These are phyloP conservation scores for Troides oblongomaculatus DNA, from an alignment of 2,888 invertebrate species.

Conservation along the genomic window DNA sequence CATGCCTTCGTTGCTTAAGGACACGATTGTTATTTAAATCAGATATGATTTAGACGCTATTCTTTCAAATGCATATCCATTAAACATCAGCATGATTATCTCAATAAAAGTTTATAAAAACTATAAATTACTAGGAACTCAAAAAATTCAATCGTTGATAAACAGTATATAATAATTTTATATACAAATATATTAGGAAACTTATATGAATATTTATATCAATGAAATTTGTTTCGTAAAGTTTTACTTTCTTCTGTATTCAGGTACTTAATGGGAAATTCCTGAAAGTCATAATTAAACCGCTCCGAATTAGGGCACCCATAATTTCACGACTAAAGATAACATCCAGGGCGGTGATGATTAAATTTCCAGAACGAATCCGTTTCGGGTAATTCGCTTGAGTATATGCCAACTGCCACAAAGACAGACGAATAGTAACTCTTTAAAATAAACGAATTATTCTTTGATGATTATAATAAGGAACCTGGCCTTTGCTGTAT, in stretches of 20 bases:
- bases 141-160: no score
- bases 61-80: conserved; percentile 1
- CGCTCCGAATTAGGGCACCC: neutral
- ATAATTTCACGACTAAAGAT: conserved; percentile 1
- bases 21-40: conserved; percentile 17
- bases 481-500: neutral
- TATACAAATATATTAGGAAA: no score
- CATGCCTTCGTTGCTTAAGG: conserved; percentile 5
- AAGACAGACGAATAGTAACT: conserved; percentile 12
- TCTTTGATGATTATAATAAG: conserved; percentile 19
- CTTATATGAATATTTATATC: neutral
- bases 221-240: neutral
- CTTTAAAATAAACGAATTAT: conserved; percentile 15
- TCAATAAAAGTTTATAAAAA: no score
- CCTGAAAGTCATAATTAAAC: neutral
- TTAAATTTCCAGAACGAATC: conserved; percentile 17
- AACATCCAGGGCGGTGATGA: conserved; percentile 12
- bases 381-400: conserved; percentile 21
- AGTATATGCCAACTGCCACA: conserved; percentile 20
- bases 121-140: no score
- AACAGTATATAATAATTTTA: no score
- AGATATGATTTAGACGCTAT: conserved; percentile 4
- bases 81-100: no score
- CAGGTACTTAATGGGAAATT: neutral
- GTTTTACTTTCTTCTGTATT: neutral